Percentiles rank a stretch among this genome's conserved stretches.
phyloP scores from a whole-genome alignment of 1,140 invertebrate genomes.

The Sogatella furcifera region DNA sequence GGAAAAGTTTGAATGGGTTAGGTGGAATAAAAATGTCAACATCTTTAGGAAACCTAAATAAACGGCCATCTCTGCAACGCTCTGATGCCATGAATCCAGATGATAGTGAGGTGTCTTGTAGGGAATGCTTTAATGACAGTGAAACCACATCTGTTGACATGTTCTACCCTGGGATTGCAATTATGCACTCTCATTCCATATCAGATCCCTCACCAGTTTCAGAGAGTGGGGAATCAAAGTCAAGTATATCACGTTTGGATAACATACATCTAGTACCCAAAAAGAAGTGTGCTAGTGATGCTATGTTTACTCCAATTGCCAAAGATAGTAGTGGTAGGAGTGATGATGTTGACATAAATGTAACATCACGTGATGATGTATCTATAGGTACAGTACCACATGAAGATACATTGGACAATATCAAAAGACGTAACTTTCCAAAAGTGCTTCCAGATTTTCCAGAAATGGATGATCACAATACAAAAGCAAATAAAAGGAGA shows the following conservation, averaged over 20 bases:
- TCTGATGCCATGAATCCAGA: conserved; percentile 15
- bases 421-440: conserved; percentile 65
- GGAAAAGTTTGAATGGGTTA: conserved; percentile 8
- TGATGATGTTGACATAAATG: conserved; percentile 47
- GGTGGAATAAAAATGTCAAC: conserved; percentile 5
- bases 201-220: conserved; percentile 43
- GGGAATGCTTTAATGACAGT: conserved; percentile 2
- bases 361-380: conserved; percentile 45
- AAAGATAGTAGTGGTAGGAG: conserved; percentile 12
- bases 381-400: conserved; percentile 36
- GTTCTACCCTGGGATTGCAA: conserved; percentile 29
- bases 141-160: conserved; percentile 1
- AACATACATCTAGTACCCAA: conserved; percentile 8
- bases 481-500: conserved; percentile 15
- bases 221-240: background rate
- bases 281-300: conserved; percentile 29
- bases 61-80: conserved; percentile 14
- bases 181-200: conserved; percentile 56
- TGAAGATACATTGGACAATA: conserved; percentile 56
- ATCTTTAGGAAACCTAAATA: conserved; percentile 5
- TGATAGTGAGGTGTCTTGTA: conserved; percentile 9
- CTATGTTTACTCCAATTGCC: conserved; percentile 27
- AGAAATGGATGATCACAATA: conserved; percentile 27
- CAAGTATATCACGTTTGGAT: conserved; percentile 5
- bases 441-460: conserved; percentile 69